These are phyloP conservation scores for Hippocampus comes DNA, from an alignment of 2,113 vertebrate species.

Conservation along the genomic window DNA sequence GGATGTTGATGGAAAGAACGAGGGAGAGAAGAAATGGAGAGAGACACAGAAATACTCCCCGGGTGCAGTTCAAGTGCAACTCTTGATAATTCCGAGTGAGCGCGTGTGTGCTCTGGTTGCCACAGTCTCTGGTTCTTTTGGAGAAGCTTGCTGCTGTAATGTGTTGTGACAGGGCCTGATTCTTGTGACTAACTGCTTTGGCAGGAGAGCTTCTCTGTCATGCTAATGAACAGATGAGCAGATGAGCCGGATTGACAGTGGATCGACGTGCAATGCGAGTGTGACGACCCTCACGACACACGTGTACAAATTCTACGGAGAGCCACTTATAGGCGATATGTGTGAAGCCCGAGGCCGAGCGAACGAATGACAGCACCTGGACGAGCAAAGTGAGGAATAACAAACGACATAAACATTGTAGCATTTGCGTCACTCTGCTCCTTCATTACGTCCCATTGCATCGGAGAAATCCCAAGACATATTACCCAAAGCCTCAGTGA, in stretches of 20 bases:
- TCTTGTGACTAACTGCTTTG: constrained; percentile 77
- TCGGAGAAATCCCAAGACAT: constrained; percentile 72
- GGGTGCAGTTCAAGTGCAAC: constrained; percentile 51
- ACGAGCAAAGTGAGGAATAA: constrained; percentile 35
- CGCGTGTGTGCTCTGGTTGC: constrained; percentile 39
- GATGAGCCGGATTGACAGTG: constrained; percentile 63
- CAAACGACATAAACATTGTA: constrained; percentile 45
- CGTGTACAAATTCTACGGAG: neutral
- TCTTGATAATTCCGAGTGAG: constrained; percentile 42
- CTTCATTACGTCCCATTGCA: constrained; percentile 77
- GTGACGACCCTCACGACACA: constrained; percentile 6
- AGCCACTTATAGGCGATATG: neutral
- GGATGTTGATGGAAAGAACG: constrained; percentile 23
- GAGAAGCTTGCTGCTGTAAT: constrained; percentile 67
- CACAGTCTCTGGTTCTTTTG: constrained; percentile 53
- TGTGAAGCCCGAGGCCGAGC: constrained; percentile 20
- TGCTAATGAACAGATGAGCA: constrained; percentile 70
- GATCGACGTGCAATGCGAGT: constrained; percentile 42
- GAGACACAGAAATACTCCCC: constrained; percentile 50
- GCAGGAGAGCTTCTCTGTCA: constrained; percentile 70
- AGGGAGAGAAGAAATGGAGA: constrained; percentile 31
- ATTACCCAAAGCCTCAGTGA: neutral
- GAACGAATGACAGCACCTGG: constrained; percentile 22
- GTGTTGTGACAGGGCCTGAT: constrained; percentile 74
- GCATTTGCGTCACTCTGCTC: constrained; percentile 67